Evolutionary conservation across 2,888 invertebrate species (phyloP), one percentile per base, ranked within the genome.

Genomic region (Salticus scenicus): DNA sequence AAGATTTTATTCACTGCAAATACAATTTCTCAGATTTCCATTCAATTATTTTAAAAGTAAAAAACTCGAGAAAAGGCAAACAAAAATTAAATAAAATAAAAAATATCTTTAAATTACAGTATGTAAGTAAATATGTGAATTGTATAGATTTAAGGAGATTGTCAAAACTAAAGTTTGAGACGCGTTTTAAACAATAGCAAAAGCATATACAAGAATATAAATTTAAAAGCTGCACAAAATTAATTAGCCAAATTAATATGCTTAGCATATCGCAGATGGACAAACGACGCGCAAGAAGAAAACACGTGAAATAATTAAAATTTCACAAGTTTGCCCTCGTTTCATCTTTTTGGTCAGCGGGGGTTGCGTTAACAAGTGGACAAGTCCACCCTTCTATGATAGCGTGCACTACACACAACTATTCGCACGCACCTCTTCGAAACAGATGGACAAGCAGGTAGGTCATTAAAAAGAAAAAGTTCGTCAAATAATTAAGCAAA

Each of bases 301-400:
- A 24, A 24, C 20, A 57, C 2, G 17, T 12, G 17, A 47, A 47
- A 5, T n/a, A 47, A 24, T 57, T 24, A 57, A 57, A 57, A 17
- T 57, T 57, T 57, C 20, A 57, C 24, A 5, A 5, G 57, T 24
- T 57, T 20, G 4, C 57, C 57, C 24, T 24, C 7, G 7, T 57
- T 57, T 5, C 7, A 24, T 24, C 57, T 20, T 12, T 67, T 12
- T 67, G 67, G 37, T 67, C 67, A 67, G n/a, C 33, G 37, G 67
- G 64, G 63, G 30, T 20, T 67, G 67, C 33, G 33, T 67, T 67
- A 67, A 67, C 67, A 67, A 67, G 67, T 67, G 67, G 67, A 67
- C 67, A 20, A n/a, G 37, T 33, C 67, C 37, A 37, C 24, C 57
- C 20, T n/a, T 24, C 20, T 20, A 17, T 24, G 24, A 12, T 57